These are phyloP conservation scores for Lucifuga dentata DNA, from an alignment of 2,113 vertebrate genomes.

Conservation along the genomic window DNA sequence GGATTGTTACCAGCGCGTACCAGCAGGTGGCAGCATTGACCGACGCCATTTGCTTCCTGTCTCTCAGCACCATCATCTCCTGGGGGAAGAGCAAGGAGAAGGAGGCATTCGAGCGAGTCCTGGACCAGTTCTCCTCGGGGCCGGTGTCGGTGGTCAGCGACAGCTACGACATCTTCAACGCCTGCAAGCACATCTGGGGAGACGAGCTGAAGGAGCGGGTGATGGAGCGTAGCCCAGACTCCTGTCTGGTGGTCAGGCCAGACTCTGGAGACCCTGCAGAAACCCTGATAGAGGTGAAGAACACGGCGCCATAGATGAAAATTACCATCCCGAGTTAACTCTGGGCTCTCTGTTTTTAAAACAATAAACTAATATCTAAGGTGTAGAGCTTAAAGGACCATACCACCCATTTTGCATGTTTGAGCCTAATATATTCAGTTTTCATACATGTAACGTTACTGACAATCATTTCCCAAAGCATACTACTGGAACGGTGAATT, in stretches of 20 bases:
- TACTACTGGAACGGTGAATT: too few relatives aligned
- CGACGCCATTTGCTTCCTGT: neutral
- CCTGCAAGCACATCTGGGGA: slow-evolving; percentile 86
- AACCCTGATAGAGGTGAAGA: slow-evolving; percentile 78
- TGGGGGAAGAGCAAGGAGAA: slow-evolving; percentile 81
- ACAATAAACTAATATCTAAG: too few relatives aligned
- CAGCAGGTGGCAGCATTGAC: too few relatives aligned
- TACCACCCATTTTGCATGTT: too few relatives aligned
- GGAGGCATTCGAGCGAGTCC: slow-evolving; percentile 79
- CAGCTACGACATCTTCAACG: slow-evolving; percentile 86
- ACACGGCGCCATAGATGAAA: too few relatives aligned
- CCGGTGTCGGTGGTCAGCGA: slow-evolving; percentile 84
- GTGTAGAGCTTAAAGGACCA: too few relatives aligned
- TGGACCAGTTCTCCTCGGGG: slow-evolving; percentile 79
- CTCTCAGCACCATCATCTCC: slow-evolving; percentile 81
- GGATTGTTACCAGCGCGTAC: too few relatives aligned
- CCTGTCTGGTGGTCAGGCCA: slow-evolving; percentile 79
- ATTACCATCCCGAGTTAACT: too few relatives aligned
- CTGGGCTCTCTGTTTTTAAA: too few relatives aligned
- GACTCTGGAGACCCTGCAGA: slow-evolving; percentile 83
- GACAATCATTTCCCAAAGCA: too few relatives aligned
- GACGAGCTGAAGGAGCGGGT: slow-evolving; percentile 81
- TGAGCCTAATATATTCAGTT: too few relatives aligned
- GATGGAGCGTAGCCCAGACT: slow-evolving; percentile 81
- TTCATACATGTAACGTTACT: too few relatives aligned